phyloP scores from a whole-genome alignment of 1,140 invertebrate species.

The Drusus annulatus region DNA sequence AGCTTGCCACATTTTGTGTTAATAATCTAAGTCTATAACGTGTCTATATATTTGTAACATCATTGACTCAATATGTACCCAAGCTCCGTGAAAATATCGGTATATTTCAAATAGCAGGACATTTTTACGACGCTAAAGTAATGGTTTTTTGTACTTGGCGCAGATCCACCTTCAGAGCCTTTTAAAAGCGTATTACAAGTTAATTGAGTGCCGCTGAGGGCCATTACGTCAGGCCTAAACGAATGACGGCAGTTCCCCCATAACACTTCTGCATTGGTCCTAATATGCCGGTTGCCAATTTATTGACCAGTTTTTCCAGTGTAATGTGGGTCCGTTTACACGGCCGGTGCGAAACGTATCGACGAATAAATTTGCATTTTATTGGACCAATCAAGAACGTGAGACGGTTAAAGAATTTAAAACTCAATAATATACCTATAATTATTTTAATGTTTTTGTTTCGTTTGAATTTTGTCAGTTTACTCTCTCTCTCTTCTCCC shows the following conservation, averaged over 20 bases:
- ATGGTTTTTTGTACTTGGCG: too few relatives aligned
- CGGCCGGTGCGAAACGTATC: slow-evolving; percentile 6
- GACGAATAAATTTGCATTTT: slow-evolving; percentile 49
- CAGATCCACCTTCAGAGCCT: neutral
- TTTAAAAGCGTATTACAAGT: slow-evolving; percentile 37
- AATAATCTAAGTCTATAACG: too few relatives aligned
- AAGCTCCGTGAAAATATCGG: too few relatives aligned
- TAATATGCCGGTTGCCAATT: slow-evolving; percentile 36
- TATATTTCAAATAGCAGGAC: too few relatives aligned
- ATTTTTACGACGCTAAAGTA: too few relatives aligned
- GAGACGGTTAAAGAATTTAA: slow-evolving; percentile 5
- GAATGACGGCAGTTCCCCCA: slow-evolving; percentile 52
- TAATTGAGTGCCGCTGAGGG: slow-evolving; percentile 42
- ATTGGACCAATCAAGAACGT: slow-evolving; percentile 33
- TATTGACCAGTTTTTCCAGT: slow-evolving; percentile 37
- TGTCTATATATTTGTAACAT: too few relatives aligned
- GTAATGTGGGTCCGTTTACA: slow-evolving; percentile 32
- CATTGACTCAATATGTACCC: too few relatives aligned
- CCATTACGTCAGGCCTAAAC: slow-evolving; percentile 53
- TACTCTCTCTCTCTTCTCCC: too few relatives aligned
- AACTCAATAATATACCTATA: too few relatives aligned
- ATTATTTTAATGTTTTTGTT: too few relatives aligned
- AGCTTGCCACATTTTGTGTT: too few relatives aligned
- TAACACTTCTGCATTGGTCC: slow-evolving; percentile 28
- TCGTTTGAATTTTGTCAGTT: too few relatives aligned